Conservation (phyloP, 2,113 vertebrate species). For the Terrapene triunguis region DNA sequence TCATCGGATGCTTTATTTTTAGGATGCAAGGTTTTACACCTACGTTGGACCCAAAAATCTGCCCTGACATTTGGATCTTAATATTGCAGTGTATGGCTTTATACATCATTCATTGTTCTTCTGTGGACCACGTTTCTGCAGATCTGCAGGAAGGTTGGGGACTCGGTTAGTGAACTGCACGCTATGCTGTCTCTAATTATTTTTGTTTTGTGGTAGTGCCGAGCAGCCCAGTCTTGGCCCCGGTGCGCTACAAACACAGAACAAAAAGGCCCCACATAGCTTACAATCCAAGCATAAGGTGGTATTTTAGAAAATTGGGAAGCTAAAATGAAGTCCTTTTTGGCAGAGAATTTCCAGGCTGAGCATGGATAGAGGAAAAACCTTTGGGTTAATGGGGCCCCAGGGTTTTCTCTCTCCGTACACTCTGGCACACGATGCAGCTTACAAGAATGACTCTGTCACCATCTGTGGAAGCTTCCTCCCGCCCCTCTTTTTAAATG, state of each 20-base stretch:
- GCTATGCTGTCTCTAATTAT: too few species aligned
- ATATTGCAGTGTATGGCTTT: rapidly evolving
- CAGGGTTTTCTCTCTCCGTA: background rate
- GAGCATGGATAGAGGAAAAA: background rate
- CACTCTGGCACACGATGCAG: too few species aligned
- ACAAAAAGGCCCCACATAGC: background rate
- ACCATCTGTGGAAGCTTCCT: background rate
- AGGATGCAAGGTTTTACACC: background rate
- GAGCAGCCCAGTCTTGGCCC: background rate
- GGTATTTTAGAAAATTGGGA: background rate
- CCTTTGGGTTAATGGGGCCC: too few species aligned
- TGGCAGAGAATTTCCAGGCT: too few species aligned
- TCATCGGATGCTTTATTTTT: background rate
- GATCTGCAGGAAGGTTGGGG: background rate
- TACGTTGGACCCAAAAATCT: background rate
- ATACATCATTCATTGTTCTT: background rate
- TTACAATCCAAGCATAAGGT: background rate
- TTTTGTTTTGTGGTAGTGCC: background rate
- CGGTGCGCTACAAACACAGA: background rate
- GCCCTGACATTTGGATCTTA: rapidly evolving
- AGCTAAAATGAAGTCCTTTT: background rate
- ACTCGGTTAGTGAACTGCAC: background rate
- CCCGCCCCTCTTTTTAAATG: background rate
- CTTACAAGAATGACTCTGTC: background rate
- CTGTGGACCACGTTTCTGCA: background rate